Evolutionary conservation across 2,113 vertebrate species (phyloP).

Genomic region (Paradisaea rubra): DNA sequence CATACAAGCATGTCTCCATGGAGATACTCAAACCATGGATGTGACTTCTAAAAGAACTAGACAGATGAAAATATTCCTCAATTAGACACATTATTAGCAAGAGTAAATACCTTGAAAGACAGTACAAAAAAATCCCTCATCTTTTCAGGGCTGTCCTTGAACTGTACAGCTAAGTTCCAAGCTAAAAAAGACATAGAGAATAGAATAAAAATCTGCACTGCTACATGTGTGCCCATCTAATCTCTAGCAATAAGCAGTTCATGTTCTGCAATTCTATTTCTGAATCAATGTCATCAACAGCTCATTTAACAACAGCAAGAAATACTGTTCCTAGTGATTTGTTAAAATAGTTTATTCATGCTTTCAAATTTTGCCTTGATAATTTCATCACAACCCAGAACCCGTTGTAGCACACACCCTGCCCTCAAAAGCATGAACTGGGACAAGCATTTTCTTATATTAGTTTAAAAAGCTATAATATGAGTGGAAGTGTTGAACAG

Average conservation of each 20-base stretch:
- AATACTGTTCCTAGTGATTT: background rate
- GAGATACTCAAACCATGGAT: background rate
- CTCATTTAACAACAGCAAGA: background rate
- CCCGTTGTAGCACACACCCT: background rate
- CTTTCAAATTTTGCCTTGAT: background rate
- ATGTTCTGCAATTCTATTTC: background rate
- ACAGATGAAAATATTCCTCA: background rate
- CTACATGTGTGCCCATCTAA: background rate
- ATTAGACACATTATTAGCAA: background rate
- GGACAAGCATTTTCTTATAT: background rate
- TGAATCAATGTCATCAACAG: background rate
- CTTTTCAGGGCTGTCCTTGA: slow-evolving; percentile 64
- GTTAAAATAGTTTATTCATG: background rate
- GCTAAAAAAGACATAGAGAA: slow-evolving; percentile 68
- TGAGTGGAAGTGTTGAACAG: background rate
- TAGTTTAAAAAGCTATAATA: background rate
- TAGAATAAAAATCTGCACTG: background rate
- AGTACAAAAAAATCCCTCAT: slow-evolving; percentile 89
- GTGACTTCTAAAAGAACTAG: background rate
- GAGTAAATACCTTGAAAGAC: slow-evolving; percentile 80
- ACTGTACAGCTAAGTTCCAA: slow-evolving; percentile 88
- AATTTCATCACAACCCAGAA: background rate
- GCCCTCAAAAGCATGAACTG: background rate
- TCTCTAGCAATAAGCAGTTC: background rate
- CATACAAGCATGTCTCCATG: background rate